Evolutionary conservation across 2,888 invertebrate genomes (phyloP).

Genomic region (Drosophila fungiperda): DNA sequence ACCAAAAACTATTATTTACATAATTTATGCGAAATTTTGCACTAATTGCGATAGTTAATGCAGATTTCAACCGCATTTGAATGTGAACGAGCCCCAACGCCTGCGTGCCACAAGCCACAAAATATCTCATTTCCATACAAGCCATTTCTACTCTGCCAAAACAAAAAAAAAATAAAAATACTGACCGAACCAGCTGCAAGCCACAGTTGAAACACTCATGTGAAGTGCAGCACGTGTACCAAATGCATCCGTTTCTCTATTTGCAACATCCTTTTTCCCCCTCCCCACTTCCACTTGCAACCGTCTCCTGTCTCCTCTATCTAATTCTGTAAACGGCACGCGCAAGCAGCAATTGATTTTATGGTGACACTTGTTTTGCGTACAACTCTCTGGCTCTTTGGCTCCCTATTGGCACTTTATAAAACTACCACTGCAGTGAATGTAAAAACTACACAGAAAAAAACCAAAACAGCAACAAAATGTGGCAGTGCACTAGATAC

Average conservation of each 20-base stretch:
- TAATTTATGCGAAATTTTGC: slow-evolving; percentile 77
- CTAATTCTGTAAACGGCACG: slow-evolving; percentile 32
- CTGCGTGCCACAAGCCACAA: slow-evolving; percentile 54
- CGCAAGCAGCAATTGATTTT: slow-evolving; percentile 71
- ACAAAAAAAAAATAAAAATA: slow-evolving; percentile 5
- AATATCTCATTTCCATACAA: slow-evolving; percentile 77
- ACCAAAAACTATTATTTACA: slow-evolving; percentile 78
- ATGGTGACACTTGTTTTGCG: slow-evolving; percentile 54
- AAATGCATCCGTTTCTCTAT: slow-evolving; percentile 24
- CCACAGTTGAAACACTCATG: slow-evolving; percentile 65
- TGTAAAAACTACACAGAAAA: slow-evolving; percentile 11
- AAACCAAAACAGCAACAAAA: not conserved
- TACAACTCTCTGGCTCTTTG: slow-evolving; percentile 61
- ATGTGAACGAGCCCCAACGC: slow-evolving; percentile 66
- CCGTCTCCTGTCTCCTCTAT: not conserved
- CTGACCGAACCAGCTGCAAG: slow-evolving; percentile 59
- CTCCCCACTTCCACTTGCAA: not conserved
- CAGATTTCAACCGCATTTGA: slow-evolving; percentile 79
- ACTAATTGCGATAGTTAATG: slow-evolving; percentile 81
- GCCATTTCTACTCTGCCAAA: slow-evolving; percentile 9
- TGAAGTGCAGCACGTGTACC: slow-evolving; percentile 72
- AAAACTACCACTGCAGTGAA: slow-evolving; percentile 47
- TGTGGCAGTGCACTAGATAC: not conserved
- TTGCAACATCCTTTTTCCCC: slow-evolving; percentile 10
- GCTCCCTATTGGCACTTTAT: slow-evolving; percentile 64